phyloP scores from a whole-genome alignment of 2,888 invertebrate species.

The Polietes domitor region DNA sequence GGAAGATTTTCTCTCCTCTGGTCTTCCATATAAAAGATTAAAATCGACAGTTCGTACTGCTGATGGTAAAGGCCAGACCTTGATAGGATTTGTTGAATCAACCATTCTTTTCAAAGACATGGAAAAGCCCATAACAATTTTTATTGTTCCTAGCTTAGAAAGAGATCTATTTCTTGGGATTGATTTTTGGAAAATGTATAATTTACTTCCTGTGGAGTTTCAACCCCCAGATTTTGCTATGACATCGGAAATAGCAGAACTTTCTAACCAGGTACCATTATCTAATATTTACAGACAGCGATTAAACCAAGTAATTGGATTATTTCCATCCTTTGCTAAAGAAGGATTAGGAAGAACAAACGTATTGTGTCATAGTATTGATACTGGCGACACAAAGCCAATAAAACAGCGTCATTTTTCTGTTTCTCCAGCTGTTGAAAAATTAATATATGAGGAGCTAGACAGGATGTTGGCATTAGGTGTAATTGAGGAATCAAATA shows the following conservation, averaged over 20 bases:
- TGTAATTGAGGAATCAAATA: slow-evolving; percentile 72
- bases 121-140: not conserved
- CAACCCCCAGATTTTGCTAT: not conserved
- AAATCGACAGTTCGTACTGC: slow-evolving; percentile 29
- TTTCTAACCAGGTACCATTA: too few species aligned
- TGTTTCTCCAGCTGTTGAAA: slow-evolving; percentile 44
- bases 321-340: slow-evolving; percentile 56
- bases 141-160: slow-evolving; percentile 35
- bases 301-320: not conserved
- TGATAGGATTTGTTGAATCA: slow-evolving; percentile 27
- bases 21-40: not conserved
- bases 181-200: slow-evolving; percentile 47
- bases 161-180: slow-evolving; percentile 31
- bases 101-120: not conserved
- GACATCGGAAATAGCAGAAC: too few species aligned
- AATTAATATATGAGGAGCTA: slow-evolving; percentile 68
- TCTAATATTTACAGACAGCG: not conserved
- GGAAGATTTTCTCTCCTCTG: slow-evolving; percentile 20
- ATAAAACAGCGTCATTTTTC: slow-evolving; percentile 66
- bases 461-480: slow-evolving; percentile 72
- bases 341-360: slow-evolving; percentile 57
- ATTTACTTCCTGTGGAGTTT: not conserved
- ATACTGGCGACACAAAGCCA: slow-evolving; percentile 53
- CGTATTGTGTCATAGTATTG: slow-evolving; percentile 57
- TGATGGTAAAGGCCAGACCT: slow-evolving; percentile 25